Percentiles rank a stretch among this genome's conserved stretches.
Evolutionary conservation across 2,797 vertebrate genomes (phyloP).

Genomic region (Siniperca obscura): DNA sequence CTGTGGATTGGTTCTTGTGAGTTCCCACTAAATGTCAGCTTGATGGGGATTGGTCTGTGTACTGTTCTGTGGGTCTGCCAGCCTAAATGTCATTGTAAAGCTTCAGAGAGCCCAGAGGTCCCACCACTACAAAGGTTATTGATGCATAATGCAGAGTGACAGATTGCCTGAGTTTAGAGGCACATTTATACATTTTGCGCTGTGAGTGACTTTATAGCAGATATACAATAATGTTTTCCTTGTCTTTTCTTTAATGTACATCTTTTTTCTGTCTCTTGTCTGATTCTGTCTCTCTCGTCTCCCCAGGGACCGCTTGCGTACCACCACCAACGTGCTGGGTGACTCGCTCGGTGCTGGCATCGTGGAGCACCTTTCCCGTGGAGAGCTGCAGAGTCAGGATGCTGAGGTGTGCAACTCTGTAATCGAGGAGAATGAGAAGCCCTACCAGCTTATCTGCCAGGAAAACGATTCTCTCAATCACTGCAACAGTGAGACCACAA

Average conservation of each 20-base stretch:
- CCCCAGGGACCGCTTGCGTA: slow-evolving; percentile 92
- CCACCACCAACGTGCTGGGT: slow-evolving; percentile 95
- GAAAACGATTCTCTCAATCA: slow-evolving; percentile 86
- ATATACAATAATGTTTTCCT: neutral
- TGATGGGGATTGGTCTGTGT: slow-evolving; percentile 75
- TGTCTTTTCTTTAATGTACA: neutral
- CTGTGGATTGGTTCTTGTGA: slow-evolving; percentile 99
- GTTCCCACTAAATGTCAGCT: slow-evolving; percentile 86
- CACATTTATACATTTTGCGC: neutral
- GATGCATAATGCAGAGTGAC: slow-evolving; percentile 82
- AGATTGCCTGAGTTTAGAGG: slow-evolving; percentile 43
- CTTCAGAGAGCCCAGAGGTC: slow-evolving; percentile 76
- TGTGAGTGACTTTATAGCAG: neutral
- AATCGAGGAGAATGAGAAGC: slow-evolving; percentile 88
- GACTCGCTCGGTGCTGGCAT: slow-evolving; percentile 95
- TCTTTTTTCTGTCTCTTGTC: neutral
- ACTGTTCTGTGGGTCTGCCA: slow-evolving; percentile 44
- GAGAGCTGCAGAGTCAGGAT: slow-evolving; percentile 89
- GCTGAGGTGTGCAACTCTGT: slow-evolving; percentile 89
- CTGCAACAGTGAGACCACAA: slow-evolving; percentile 87
- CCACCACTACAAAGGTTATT: slow-evolving; percentile 80
- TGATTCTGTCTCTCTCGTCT: slow-evolving; percentile 21
- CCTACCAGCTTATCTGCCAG: slow-evolving; percentile 89
- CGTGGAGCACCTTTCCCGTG: slow-evolving; percentile 92
- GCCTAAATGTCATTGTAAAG: slow-evolving; percentile 83